Evolutionary conservation across 2,113 vertebrate genomes (phyloP).

Genomic region (Myrmecophaga tridactyla): DNA sequence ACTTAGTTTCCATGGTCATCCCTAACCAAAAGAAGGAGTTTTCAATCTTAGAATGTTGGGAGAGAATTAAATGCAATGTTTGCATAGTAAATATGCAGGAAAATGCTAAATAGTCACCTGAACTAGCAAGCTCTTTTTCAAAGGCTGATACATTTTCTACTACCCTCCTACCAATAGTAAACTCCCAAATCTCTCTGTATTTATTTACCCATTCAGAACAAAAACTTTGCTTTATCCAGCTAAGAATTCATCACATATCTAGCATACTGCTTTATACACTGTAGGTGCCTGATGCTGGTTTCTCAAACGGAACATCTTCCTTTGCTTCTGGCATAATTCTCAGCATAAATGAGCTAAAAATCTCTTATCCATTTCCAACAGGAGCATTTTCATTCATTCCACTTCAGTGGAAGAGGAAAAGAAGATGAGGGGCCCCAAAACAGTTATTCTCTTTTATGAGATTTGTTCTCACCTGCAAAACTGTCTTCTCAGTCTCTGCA

Average conservation of each 20-base stretch:
- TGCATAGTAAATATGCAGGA: background rate
- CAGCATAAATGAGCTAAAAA: background rate
- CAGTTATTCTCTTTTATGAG: background rate
- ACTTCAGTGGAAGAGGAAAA: background rate
- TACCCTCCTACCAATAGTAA: background rate
- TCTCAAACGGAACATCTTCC: background rate
- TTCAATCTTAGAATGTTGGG: background rate
- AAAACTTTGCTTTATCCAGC: background rate
- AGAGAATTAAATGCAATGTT: background rate
- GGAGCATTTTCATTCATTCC: background rate
- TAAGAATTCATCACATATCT: background rate
- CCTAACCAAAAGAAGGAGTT: background rate
- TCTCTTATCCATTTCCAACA: background rate
- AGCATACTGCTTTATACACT: fast-evolving
- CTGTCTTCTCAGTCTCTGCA: background rate
- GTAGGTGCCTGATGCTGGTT: background rate
- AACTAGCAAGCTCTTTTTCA: background rate
- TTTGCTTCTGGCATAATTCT: background rate
- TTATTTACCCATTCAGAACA: background rate
- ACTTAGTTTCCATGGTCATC: background rate
- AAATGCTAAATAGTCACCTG: background rate
- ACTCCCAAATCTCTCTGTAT: background rate
- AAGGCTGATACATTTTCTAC: background rate
- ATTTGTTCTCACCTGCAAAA: slow-evolving; percentile 21
- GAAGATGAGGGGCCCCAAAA: background rate